Evolutionary conservation across 2,797 vertebrate species (phyloP), one percentile per base, ranked within the genome.

Genomic region (Pipistrellus pipistrellus): DNA sequence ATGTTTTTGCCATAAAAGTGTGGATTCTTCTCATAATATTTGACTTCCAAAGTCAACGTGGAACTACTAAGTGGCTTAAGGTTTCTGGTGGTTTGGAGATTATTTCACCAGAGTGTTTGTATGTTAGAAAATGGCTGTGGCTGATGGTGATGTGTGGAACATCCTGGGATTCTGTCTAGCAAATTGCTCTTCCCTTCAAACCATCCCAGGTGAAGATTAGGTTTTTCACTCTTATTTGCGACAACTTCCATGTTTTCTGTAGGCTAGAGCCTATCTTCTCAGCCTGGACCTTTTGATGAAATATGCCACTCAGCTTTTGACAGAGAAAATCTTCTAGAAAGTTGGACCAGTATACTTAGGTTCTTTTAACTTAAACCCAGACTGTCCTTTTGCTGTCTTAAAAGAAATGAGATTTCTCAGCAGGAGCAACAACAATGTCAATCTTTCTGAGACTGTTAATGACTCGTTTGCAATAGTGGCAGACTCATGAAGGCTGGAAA

Each of bases 401-500:
- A 94, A 83, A 93, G 89, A 93, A 95, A 90, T 94, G 83, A 91
- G 59, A 91, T 68, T 69, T 35, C 92, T 95, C 71, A 95, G 55
- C 75, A 85, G 41, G 82, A 88, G n/a, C 55, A 83, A 85, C 46
- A 93, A 14, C 6, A 23, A 8, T 73, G 59, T 93, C 35, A 59
- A 11, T 92, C 75, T 96, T 30, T 93, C 81, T 92, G 83, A 90
- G 82, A 32, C 71, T 84, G 2, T 72, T 96, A 88, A 30, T 71
- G 94, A 92, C 86, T 77, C 94, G 80, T 89, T 96, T 71, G 1
- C 90, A 72, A 38, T 55, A 17, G 48, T 90, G 57, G 55, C 72
- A 81, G 91, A 92, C 35, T 13, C 11, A 11, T 10, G 66, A 72
- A 91, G 90, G 15, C 94, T 72, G 41, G 96, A 87, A 92, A 90